Percentiles rank a stretch among this genome's conserved stretches.
These are phyloP conservation scores for Creontiades dilutus DNA, from an alignment of 2,888 invertebrate species.

Conservation along the genomic window DNA sequence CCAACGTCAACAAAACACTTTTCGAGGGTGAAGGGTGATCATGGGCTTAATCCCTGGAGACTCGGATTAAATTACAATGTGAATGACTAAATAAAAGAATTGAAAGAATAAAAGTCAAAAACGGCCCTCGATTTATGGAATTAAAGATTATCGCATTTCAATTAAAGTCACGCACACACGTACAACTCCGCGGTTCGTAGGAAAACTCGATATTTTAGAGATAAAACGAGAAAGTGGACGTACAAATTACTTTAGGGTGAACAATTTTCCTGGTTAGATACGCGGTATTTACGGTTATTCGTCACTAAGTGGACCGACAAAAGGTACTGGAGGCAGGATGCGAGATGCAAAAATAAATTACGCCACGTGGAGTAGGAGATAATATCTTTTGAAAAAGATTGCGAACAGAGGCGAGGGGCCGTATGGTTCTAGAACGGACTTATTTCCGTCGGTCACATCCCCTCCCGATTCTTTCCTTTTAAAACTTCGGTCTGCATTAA, in stretches of 20 bases:
- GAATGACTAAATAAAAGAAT: no score
- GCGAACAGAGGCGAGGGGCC: neutral
- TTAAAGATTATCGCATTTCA: no score
- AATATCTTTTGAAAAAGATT: neutral
- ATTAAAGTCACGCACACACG: neutral
- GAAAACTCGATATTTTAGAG: neutral
- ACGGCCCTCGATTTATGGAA: neutral
- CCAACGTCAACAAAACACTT: no score
- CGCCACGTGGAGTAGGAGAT: neutral
- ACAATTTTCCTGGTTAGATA: neutral
- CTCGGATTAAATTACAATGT: no score
- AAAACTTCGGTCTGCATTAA: neutral
- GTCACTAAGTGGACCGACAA: neutral
- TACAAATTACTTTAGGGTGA: neutral
- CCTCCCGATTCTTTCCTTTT: neutral
- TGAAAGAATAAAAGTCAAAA: neutral
- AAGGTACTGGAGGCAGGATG: neutral
- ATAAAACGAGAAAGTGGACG: neutral
- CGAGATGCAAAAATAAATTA: conserved; percentile 7
- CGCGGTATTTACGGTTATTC: neutral
- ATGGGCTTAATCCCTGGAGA: no score
- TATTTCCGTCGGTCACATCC: neutral
- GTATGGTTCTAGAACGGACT: neutral
- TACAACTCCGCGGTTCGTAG: neutral
- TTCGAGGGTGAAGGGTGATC: no score